Base-by-base conservation (phyloP, 64 coral and sea anemone genomes). In the Cladopsammia gracilis region DNA sequence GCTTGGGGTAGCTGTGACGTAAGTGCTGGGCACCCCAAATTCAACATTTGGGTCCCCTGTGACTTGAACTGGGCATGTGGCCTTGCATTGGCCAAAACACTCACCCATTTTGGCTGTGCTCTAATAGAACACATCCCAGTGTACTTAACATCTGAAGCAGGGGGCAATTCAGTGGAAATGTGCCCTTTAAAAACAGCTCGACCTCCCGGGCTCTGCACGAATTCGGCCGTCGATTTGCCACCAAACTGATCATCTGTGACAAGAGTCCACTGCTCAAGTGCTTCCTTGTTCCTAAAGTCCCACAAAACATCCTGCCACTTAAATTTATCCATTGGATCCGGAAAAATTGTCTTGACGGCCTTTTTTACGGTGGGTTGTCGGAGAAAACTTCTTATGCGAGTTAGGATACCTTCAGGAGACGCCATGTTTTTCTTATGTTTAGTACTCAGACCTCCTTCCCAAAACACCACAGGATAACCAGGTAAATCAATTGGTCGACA, bases 191-290 rank as follows among this genome's bases (percentile, higher is more conserved):
- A 99, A 54, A 93, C 19, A 64, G 89, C 98, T 65, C 93, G 80
- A 1, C 98, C 98, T 18, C 87, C 90, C 23, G 79, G 93, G 73
- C 91, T 94, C 10, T 16, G 90, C 19, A 91, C 88, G 59, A 99
- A 85, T 46, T 99, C 94, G 4, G 91, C 98, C 5, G 56, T 62
- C 14, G 98, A 99, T 80, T 93, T 67, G 3, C 98, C 98, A 45
- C 94, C 98, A 86, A 99, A 96, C 42, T 96, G 88, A 42, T 99
- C 90, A 86, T 99, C 98, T 59, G 94, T 95, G 3, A 96, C 90
- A 9, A 88, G 79, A 10, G 87, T 92, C 94, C 94, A 99, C 19
- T 94, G 67, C 20, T 99, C 92, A 4, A 90, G 56, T 10, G 88
- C 82, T 68, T 88, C 88, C 45, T 78, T 48, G n/a, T 92, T 91